Conservation (phyloP, 35 echinoderm and acorn worm species). For the Heliocidaris tuberculata region DNA sequence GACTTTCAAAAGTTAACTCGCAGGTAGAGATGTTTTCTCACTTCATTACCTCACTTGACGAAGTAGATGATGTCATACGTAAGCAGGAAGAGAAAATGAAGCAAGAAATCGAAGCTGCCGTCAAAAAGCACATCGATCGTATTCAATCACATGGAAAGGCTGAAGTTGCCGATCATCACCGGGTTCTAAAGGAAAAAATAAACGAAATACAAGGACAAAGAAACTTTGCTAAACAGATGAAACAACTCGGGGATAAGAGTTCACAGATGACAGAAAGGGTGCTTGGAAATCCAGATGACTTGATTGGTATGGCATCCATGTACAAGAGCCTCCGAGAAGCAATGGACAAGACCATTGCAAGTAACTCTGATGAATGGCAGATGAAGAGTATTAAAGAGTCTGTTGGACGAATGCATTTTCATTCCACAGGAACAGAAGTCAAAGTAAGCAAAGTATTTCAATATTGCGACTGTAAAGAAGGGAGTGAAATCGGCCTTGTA, state of each 20-base stretch:
- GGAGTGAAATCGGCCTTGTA: too few species aligned
- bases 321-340: neutral
- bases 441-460: too few species aligned
- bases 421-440: too few species aligned
- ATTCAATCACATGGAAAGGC: neutral
- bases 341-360: neutral
- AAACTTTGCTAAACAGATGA: neutral
- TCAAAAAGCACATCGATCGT: neutral
- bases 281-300: neutral
- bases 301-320: conserved; percentile 5
- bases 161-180: neutral
- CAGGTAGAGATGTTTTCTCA: neutral
- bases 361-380: neutral
- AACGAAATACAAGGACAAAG: neutral
- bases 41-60: neutral
- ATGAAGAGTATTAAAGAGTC: neutral
- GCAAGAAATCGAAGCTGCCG: neutral
- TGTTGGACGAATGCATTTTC: neutral
- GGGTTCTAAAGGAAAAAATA: neutral
- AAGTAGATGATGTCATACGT: neutral
- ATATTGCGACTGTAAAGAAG: too few species aligned
- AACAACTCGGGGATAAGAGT: neutral
- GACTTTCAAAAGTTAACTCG: neutral
- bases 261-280: neutral
- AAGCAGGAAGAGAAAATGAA: neutral